These are phyloP conservation scores for Lithosia quadra DNA, from an alignment of 2,888 invertebrate species.

Conservation along the genomic window DNA sequence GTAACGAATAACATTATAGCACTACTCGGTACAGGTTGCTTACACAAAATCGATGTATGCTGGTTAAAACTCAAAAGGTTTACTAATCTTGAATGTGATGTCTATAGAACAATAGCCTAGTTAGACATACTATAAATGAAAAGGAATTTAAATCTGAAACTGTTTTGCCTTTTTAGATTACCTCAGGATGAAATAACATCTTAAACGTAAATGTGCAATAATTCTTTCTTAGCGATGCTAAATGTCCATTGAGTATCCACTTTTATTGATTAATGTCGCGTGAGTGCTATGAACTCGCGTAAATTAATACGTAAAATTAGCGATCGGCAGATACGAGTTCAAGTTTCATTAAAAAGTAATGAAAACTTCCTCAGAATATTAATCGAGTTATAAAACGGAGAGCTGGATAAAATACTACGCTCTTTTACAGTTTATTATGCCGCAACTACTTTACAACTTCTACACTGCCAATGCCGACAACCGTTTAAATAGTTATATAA, in stretches of 20 bases:
- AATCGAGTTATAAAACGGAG: slow-evolving; percentile 67
- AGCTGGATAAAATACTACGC: slow-evolving; percentile 49
- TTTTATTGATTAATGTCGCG: slow-evolving; percentile 67
- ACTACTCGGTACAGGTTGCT: no score
- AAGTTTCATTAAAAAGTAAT: slow-evolving; percentile 78
- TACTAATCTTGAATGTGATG: no score
- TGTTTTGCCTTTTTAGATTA: no score
- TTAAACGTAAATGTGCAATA: background rate
- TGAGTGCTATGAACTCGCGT: slow-evolving; percentile 60
- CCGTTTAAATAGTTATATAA: slow-evolving; percentile 18
- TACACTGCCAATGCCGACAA: slow-evolving; percentile 17
- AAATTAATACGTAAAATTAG: slow-evolving; percentile 80
- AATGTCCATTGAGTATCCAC: slow-evolving; percentile 53
- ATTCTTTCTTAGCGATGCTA: slow-evolving; percentile 29
- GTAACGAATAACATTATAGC: no score
- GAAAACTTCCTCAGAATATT: slow-evolving; percentile 74
- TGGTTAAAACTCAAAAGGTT: no score
- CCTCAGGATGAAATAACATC: background rate
- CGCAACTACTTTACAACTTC: slow-evolving; percentile 24
- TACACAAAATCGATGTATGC: no score
- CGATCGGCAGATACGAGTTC: slow-evolving; percentile 71
- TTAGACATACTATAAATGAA: background rate
- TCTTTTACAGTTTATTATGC: slow-evolving; percentile 43
- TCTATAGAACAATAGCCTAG: no score
- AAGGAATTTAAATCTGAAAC: background rate